A percentile compares a stretch with the other conserved stretches of the same genome.
These are phyloP conservation scores for Megamerina dolium DNA, from an alignment of 2,888 invertebrate species.

Conservation along the genomic window DNA sequence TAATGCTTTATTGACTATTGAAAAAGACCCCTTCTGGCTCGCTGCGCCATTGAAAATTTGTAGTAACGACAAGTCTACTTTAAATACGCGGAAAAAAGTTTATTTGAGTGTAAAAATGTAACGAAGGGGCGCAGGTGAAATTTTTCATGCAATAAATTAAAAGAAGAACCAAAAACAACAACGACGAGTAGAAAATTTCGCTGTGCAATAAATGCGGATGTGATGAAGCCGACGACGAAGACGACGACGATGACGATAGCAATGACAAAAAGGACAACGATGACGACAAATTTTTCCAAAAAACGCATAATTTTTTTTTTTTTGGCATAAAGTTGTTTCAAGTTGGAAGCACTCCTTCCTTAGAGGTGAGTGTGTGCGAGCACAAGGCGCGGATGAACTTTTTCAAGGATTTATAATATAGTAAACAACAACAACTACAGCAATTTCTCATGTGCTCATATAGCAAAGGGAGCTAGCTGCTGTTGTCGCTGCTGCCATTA, in stretches of 20 bases:
- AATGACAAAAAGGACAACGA: constrained; percentile 7
- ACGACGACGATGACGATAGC: constrained; percentile 6
- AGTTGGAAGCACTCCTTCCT: not conserved
- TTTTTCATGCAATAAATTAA: constrained; percentile 34
- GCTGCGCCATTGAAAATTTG: too few relatives aligned
- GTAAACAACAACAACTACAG: too few relatives aligned
- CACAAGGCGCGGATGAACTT: constrained; percentile 26
- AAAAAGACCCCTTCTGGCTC: too few relatives aligned
- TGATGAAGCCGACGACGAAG: not conserved
- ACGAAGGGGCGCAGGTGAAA: constrained; percentile 25
- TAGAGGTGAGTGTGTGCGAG: too few relatives aligned
- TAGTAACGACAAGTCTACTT: too few relatives aligned
- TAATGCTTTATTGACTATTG: too few relatives aligned
- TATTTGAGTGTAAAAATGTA: constrained; percentile 27
- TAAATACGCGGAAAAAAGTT: constrained; percentile 21
- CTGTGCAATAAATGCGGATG: too few relatives aligned
- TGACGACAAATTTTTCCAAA: constrained; percentile 15
- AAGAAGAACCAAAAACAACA: constrained; percentile 15
- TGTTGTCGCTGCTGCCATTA: too few relatives aligned
- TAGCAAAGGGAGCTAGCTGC: too few relatives aligned
- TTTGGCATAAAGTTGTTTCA: constrained; percentile 3
- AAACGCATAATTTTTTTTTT: constrained; percentile 1
- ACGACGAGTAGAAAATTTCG: too few relatives aligned
- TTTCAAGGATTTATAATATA: constrained; percentile 30
- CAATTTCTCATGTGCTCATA: too few relatives aligned